A percentile compares a stretch with the other conserved stretches of the same genome.
Conservation (phyloP, 2,113 vertebrate genomes). For the Cacatua alba region DNA sequence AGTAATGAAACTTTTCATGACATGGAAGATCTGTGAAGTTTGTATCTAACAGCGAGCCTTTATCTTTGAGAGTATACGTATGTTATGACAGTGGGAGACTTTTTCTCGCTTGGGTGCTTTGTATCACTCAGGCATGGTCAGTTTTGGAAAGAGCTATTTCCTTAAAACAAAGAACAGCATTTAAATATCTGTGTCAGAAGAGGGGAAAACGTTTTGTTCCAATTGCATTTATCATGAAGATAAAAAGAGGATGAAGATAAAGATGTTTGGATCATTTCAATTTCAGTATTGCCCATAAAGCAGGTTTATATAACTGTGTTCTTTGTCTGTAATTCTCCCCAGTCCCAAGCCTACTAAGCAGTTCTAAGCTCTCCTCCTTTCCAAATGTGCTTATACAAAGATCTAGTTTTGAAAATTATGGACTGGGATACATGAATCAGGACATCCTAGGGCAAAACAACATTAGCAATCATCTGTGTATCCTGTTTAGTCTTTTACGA, state of each 20-base stretch:
- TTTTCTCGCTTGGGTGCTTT: background rate
- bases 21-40: background rate
- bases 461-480: fast-evolving
- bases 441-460: background rate
- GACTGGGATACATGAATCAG: background rate
- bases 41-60: background rate
- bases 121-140: background rate
- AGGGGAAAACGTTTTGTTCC: background rate
- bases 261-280: background rate
- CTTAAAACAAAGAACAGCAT: background rate
- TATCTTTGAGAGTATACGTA: background rate
- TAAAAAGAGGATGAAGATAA: background rate
- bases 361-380: background rate
- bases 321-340: background rate
- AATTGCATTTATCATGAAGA: background rate
- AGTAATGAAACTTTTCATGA: background rate
- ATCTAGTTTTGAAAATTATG: background rate
- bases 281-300: background rate
- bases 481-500: background rate
- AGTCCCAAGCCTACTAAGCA: background rate
- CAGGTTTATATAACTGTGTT: background rate
- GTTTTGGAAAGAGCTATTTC: background rate
- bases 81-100: background rate
- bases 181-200: background rate
- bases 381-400: background rate